phyloP scores from a whole-genome alignment of 2,888 invertebrate species.

The Candidula unifasciata region DNA sequence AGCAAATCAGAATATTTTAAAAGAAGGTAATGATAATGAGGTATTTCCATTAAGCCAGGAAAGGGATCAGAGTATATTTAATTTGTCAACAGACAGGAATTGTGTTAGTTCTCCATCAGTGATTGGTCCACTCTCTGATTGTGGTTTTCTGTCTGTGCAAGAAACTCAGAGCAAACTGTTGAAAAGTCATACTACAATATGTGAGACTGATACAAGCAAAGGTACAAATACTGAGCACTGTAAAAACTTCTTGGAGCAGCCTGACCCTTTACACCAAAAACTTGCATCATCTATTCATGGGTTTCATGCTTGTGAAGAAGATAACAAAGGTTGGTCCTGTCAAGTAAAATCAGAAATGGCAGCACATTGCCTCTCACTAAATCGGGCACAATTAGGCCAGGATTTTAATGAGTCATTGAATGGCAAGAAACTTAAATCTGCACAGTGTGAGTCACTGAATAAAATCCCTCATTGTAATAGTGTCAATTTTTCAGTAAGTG shows the following conservation, averaged over 20 bases:
- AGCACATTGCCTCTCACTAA: neutral
- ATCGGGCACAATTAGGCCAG: neutral
- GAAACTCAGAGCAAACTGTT: neutral
- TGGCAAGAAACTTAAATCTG: neutral
- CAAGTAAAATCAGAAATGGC: neutral
- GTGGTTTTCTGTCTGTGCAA: neutral
- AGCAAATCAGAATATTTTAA: neutral
- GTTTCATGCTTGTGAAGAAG: neutral
- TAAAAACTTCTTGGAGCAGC: neutral
- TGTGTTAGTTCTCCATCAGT: neutral
- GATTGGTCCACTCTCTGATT: neutral
- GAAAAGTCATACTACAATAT: neutral
- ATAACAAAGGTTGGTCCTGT: no score
- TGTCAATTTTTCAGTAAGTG: no score
- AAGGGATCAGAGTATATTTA: neutral
- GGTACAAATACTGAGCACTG: neutral
- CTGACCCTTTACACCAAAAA: neutral
- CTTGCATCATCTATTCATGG: neutral
- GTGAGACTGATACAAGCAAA: neutral
- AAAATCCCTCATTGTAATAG: no score
- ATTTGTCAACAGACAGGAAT: no score
- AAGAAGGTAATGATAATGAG: neutral
- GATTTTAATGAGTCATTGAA: neutral
- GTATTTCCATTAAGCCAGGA: neutral
- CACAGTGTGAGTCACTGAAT: no score